These are phyloP conservation scores for Cotesia congregata DNA, from an alignment of 2,888 invertebrate species.

Conservation along the genomic window DNA sequence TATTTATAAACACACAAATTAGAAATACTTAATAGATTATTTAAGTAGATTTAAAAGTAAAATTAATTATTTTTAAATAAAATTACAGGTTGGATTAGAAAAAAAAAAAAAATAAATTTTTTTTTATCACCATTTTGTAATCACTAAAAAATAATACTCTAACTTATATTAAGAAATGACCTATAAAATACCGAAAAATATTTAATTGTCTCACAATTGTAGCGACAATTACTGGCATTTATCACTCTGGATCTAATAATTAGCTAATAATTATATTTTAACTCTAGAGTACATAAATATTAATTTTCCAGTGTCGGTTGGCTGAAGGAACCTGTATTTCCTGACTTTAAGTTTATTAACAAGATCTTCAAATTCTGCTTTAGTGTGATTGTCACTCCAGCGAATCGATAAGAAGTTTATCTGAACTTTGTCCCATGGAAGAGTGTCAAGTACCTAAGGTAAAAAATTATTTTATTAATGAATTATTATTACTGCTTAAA, in stretches of 20 bases:
- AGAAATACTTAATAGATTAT: neutral
- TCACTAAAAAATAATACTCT: neutral
- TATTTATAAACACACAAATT: neutral
- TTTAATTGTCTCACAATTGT: no score
- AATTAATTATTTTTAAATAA: neutral
- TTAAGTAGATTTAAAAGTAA: neutral
- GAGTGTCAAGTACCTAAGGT: slow-evolving; percentile 65
- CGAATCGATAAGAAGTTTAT: slow-evolving; percentile 66
- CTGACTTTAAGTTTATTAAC: slow-evolving; percentile 60
- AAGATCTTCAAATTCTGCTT: slow-evolving; percentile 61
- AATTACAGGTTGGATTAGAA: neutral
- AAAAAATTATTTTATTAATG: slow-evolving; percentile 13
- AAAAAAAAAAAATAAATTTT: neutral
- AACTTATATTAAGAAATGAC: neutral
- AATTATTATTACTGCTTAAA: neutral
- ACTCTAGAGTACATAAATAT: slow-evolving; percentile 58
- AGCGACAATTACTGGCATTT: neutral
- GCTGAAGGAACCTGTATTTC: slow-evolving; percentile 60
- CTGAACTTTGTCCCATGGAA: slow-evolving; percentile 66
- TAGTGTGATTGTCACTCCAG: slow-evolving; percentile 63
- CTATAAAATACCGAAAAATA: neutral
- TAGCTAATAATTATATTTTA: slow-evolving; percentile 10
- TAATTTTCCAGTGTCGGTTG: slow-evolving; percentile 60
- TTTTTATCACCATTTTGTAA: slow-evolving; percentile 1
- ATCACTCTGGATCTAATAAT: neutral